A percentile compares a stretch with the other conserved stretches of the same genome.
Evolutionary conservation across 2,888 invertebrate species (phyloP).

Genomic region (Gortyna flavago): DNA sequence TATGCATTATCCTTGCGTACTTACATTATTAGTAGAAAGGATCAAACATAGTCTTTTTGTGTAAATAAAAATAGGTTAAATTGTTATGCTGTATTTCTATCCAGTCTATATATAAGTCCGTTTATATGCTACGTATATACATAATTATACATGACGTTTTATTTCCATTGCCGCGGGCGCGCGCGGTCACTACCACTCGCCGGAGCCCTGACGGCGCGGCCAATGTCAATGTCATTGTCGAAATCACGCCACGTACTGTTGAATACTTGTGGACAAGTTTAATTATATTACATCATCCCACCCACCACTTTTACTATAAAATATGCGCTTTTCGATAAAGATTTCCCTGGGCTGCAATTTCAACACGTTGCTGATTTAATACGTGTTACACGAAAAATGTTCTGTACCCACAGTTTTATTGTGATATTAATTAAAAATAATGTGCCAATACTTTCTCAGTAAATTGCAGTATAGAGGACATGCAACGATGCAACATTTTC

Average conservation of each 20-base stretch:
- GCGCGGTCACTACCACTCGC: constrained; percentile 56
- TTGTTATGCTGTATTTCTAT: neutral
- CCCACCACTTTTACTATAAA: constrained; percentile 20
- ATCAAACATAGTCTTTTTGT: constrained; percentile 7
- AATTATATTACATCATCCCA: constrained; percentile 36
- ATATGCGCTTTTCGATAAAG: neutral
- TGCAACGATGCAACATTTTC: neutral
- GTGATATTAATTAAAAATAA: neutral
- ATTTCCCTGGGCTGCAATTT: neutral
- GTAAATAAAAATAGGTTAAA: neutral
- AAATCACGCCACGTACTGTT: constrained; percentile 73
- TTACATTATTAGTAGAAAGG: neutral
- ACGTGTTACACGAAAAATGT: neutral
- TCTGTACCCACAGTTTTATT: neutral
- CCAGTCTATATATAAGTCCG: constrained; percentile 3
- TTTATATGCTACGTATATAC: neutral
- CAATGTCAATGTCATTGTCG: constrained; percentile 85
- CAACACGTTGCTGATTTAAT: neutral
- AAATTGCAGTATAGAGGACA: neutral
- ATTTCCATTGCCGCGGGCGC: constrained; percentile 23
- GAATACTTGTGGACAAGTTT: constrained; percentile 56
- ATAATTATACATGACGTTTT: constrained; percentile 23
- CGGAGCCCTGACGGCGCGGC: constrained; percentile 70
- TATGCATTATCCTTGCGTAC: neutral
- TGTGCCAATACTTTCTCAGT: neutral